phyloP scores from a whole-genome alignment of 2,888 invertebrate genomes.

The Incurvaria masculella region DNA sequence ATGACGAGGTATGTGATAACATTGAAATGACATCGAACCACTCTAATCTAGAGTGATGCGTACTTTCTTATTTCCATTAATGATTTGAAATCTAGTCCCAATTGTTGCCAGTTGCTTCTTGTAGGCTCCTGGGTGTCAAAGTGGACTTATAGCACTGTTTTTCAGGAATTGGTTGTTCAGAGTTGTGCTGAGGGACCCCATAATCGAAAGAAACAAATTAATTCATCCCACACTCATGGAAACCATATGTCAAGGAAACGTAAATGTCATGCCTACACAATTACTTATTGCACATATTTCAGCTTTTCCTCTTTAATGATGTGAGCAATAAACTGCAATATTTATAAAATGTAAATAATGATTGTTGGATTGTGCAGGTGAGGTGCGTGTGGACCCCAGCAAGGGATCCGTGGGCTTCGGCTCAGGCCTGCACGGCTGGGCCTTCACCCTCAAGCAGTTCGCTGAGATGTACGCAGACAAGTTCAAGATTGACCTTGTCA shows the following conservation, averaged over 20 bases:
- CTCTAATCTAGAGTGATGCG: not conserved
- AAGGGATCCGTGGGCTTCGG: slow-evolving; percentile 99
- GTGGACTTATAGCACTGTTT: slow-evolving; percentile 38
- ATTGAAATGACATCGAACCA: not conserved
- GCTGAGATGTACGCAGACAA: slow-evolving; percentile 98
- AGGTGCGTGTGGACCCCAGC: slow-evolving; percentile 96
- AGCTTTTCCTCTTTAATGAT: slow-evolving; percentile 4
- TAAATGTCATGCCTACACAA: not conserved
- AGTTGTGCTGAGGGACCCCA: slow-evolving; percentile 31
- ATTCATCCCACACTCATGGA: too few relatives aligned
- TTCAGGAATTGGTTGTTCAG: slow-evolving; percentile 22
- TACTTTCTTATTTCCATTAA: not conserved
- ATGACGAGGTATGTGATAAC: not conserved
- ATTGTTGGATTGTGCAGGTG: slow-evolving; percentile 47
- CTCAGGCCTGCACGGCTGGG: slow-evolving; percentile 99
- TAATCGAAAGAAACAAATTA: slow-evolving; percentile 39
- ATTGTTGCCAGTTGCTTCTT: slow-evolving; percentile 45
- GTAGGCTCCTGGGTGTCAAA: slow-evolving; percentile 49
- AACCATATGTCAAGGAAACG: not conserved
- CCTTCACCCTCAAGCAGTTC: slow-evolving; percentile 99
- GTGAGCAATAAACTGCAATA: not conserved
- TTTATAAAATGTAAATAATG: not conserved
- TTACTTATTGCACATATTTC: too few relatives aligned
- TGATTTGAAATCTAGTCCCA: slow-evolving; percentile 31
- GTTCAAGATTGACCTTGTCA: slow-evolving; percentile 96